A percentile compares a stretch with the other conserved stretches of the same genome.
These are phyloP conservation scores for Griposia aprilina DNA, from an alignment of 2,888 invertebrate genomes.

Conservation along the genomic window DNA sequence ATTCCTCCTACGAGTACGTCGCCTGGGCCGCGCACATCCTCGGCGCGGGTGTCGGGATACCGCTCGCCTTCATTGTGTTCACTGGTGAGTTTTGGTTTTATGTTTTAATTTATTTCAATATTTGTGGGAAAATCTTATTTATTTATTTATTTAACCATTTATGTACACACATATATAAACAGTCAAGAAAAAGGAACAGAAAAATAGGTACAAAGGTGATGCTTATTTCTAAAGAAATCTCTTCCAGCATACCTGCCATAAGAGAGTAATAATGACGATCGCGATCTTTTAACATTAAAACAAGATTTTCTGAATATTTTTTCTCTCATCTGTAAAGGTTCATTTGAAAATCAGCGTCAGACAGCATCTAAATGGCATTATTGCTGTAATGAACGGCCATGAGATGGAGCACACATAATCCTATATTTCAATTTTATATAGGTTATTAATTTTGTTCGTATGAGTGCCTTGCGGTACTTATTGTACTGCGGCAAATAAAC, in stretches of 20 bases:
- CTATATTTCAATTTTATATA: neutral
- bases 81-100: constrained; percentile 74
- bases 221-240: no score
- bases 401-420: neutral
- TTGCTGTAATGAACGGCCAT: neutral
- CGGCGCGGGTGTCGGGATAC: constrained; percentile 92
- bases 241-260: no score
- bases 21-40: constrained; percentile 94
- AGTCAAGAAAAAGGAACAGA: no score
- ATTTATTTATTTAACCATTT: no score
- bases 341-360: neutral
- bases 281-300: no score
- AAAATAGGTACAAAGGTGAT: no score
- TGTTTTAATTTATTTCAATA: neutral
- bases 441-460: neutral
- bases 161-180: no score
- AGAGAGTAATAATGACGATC: no score
- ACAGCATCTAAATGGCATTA: neutral
- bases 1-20: constrained; percentile 78
- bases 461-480: no score
- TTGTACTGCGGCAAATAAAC: neutral
- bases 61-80: constrained; percentile 91
- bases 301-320: neutral
- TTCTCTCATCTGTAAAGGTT: neutral
- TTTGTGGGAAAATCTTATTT: neutral